Percentiles rank a stretch among this genome's conserved stretches.
Evolutionary conservation across 2,113 vertebrate species (phyloP).

Genomic region (Collichthys lucidus): DNA sequence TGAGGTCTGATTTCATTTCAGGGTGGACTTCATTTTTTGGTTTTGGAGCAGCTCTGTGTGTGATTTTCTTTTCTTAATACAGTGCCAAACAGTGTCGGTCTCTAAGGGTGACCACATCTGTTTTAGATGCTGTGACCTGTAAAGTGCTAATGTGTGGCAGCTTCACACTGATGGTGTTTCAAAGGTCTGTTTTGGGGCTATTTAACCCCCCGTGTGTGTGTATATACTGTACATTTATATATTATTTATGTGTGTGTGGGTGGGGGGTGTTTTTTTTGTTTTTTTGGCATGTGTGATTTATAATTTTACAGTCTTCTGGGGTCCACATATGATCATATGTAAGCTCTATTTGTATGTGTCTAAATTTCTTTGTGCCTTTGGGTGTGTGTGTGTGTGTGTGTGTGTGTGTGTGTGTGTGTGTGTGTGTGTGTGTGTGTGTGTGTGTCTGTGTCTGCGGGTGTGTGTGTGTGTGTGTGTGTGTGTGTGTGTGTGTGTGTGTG

Average conservation of each 20-base stretch:
- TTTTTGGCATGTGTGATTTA: conserved; percentile 43
- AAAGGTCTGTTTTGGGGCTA: conserved; percentile 38
- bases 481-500: conserved; percentile 34
- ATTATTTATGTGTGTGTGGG: conserved; percentile 17
- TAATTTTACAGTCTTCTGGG: conserved; percentile 55
- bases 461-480: conserved; percentile 34
- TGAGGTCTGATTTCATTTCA: conserved; percentile 30
- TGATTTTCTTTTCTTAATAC: conserved; percentile 50
- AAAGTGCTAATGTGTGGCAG: conserved; percentile 77
- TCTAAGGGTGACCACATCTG: conserved; percentile 61
- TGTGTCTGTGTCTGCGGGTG: too few relatives aligned
- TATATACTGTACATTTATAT: not conserved
- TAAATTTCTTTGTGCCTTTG: conserved; percentile 17
- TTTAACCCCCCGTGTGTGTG: conserved; percentile 20
- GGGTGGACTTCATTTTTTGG: conserved; percentile 23
- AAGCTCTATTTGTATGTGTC: conserved; percentile 35
- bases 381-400: conserved; percentile 31
- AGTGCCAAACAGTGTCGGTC: conserved; percentile 46
- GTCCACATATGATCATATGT: conserved; percentile 77
- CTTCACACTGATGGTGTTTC: conserved; percentile 70
- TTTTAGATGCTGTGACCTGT: conserved; percentile 69
- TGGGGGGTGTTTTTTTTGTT: conserved; percentile 6
- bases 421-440: conserved; percentile 36
- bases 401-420: conserved; percentile 33
- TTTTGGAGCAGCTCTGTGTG: conserved; percentile 34